These are phyloP conservation scores for Melanchra persicariae DNA, from an alignment of 2,888 invertebrate species.

Conservation along the genomic window DNA sequence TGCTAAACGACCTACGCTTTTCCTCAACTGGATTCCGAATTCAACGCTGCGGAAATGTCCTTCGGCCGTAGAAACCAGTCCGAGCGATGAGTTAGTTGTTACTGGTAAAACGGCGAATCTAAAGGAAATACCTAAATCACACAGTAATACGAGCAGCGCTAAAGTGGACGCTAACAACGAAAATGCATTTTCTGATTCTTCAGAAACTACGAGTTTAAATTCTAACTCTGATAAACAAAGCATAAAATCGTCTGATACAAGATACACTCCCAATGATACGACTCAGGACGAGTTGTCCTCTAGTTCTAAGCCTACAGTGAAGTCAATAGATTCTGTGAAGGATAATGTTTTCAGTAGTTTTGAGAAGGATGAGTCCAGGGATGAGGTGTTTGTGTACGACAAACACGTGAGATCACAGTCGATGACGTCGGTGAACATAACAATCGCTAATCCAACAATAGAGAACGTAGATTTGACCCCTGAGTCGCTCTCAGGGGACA, in stretches of 20 bases:
- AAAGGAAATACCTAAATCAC: conserved; percentile 75
- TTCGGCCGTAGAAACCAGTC: conserved; percentile 92
- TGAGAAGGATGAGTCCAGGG: conserved; percentile 84
- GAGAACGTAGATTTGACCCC: conserved; percentile 93
- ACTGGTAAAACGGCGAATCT: conserved; percentile 75
- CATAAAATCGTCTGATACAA: conserved; percentile 85
- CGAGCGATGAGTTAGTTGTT: conserved; percentile 84
- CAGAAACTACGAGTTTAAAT: conserved; percentile 88
- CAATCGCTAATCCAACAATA: conserved; percentile 93
- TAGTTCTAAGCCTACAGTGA: conserved; percentile 85
- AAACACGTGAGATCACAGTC: conserved; percentile 90
- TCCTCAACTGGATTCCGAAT: conserved; percentile 98
- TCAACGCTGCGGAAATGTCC: conserved; percentile 96
- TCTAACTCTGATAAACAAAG: conserved; percentile 90
- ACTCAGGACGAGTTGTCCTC: conserved; percentile 85
- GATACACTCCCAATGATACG: conserved; percentile 84
- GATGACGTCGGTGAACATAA: conserved; percentile 92
- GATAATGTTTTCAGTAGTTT: conserved; percentile 81
- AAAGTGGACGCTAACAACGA: conserved; percentile 84
- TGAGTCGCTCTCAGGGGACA: conserved; percentile 90
- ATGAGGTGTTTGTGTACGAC: conserved; percentile 83
- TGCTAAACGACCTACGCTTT: conserved; percentile 94
- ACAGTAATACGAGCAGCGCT: conserved; percentile 67
- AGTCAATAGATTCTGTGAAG: conserved; percentile 83
- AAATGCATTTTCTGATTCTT: conserved; percentile 89